phyloP scores from a whole-genome alignment of 2,888 invertebrate genomes.

The Protula sp. region DNA sequence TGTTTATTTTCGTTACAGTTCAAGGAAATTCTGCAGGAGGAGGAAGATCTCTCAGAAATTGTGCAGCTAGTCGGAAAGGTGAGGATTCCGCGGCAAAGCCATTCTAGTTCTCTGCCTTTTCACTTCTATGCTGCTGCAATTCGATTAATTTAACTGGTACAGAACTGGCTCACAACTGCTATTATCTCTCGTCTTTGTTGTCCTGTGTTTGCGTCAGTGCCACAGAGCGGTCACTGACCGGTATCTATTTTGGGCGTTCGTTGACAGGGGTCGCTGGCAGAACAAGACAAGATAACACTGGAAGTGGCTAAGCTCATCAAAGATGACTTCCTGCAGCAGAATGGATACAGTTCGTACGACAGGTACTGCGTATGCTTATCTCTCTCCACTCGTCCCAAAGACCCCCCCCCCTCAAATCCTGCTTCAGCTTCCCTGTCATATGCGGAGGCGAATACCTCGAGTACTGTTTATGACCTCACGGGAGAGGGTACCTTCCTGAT shows the following conservation, averaged over 20 bases:
- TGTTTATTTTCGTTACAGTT: too few species aligned
- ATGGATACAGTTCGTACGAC: constrained; percentile 67
- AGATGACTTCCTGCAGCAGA: constrained; percentile 99
- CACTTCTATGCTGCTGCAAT: not conserved
- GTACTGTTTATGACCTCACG: too few species aligned
- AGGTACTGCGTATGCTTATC: too few species aligned
- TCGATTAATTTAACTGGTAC: not conserved
- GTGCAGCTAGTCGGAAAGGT: constrained; percentile 99
- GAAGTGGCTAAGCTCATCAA: constrained; percentile 97
- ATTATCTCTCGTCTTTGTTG: not conserved
- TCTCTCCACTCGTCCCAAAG: too few species aligned
- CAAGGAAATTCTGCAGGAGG: constrained; percentile 93
- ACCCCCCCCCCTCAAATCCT: too few species aligned
- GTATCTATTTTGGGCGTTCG: too few species aligned
- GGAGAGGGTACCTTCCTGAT: too few species aligned
- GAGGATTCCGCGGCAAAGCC: constrained; percentile 53
- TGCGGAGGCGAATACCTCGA: too few species aligned
- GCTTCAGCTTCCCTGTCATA: too few species aligned
- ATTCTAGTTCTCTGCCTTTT: not conserved
- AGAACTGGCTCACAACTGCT: not conserved
- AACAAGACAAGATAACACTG: constrained; percentile 97
- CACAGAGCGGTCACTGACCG: not conserved
- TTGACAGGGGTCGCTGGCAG: constrained; percentile 86
- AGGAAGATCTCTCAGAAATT: constrained; percentile 99
- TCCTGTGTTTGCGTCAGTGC: not conserved